Evolutionary conservation across 2,113 vertebrate species (phyloP).

Genomic region (Entomyzon cyanotis): DNA sequence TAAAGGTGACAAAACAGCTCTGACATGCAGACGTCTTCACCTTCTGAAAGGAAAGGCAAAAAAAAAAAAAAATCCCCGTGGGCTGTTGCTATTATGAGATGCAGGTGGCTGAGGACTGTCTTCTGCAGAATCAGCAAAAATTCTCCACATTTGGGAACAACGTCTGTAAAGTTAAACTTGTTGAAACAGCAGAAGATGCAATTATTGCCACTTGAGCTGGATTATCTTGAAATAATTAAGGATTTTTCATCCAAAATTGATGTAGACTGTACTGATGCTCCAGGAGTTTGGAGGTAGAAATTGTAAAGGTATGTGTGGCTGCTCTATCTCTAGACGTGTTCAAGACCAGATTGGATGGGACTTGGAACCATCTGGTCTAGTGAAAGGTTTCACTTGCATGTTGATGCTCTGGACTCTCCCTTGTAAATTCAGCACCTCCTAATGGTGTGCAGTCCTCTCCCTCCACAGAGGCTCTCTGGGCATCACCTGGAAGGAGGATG

Average conservation of each 20-base stretch:
- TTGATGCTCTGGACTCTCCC: neutral
- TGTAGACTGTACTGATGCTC: too few species aligned
- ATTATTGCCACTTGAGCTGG: neutral
- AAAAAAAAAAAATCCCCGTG: neutral
- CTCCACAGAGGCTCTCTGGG: neutral
- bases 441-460: neutral
- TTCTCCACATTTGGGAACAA: neutral
- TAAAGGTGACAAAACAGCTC: slow-evolving; percentile 4
- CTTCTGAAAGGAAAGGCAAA: neutral
- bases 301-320: neutral
- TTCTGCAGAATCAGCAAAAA: neutral
- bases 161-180: neutral
- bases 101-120: neutral
- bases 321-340: neutral
- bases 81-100: neutral
- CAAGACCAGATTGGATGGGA: neutral
- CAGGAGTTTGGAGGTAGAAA: neutral
- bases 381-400: neutral
- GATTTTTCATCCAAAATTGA: neutral
- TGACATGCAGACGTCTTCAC: neutral
- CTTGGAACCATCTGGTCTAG: neutral
- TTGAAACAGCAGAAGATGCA: neutral
- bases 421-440: neutral
- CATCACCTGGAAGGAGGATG: neutral
- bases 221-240: neutral